phyloP scores from a whole-genome alignment of 2,797 vertebrate species.

The Rallus crepitans region DNA sequence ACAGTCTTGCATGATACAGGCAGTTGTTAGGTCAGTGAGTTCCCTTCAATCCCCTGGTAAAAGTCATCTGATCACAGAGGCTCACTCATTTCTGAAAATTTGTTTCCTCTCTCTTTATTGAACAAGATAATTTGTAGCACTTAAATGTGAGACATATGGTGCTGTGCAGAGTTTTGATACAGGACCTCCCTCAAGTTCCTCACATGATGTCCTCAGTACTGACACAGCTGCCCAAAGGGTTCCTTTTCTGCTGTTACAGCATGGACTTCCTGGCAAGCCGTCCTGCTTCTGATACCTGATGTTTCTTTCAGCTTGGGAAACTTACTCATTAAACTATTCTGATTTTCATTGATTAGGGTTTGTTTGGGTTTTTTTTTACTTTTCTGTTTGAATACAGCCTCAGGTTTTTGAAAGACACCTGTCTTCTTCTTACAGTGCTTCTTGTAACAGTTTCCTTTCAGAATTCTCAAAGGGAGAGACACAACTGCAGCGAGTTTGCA shows the following conservation, averaged over 20 bases:
- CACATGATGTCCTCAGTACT: neutral
- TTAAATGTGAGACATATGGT: neutral
- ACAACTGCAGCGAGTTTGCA: neutral
- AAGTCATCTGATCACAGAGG: neutral
- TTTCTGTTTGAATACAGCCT: neutral
- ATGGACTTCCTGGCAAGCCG: neutral
- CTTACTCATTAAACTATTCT: neutral
- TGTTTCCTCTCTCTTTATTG: neutral
- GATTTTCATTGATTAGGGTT: neutral
- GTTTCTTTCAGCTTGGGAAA: neutral
- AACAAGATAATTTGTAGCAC: neutral
- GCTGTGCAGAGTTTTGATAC: neutral
- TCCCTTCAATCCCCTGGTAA: neutral
- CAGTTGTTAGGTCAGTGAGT: neutral
- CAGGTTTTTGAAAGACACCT: neutral
- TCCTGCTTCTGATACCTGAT: neutral
- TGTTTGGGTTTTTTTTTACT: neutral
- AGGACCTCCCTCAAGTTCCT: neutral
- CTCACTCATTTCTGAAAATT: neutral
- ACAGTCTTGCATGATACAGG: neutral
- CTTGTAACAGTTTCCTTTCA: neutral
- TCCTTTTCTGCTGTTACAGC: neutral
- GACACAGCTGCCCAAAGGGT: rapidly evolving
- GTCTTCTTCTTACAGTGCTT: neutral
- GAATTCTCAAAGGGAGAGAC: neutral